Evolutionary conservation across 2,888 invertebrate genomes (phyloP).

Genomic region (Eupeodes luniger): DNA sequence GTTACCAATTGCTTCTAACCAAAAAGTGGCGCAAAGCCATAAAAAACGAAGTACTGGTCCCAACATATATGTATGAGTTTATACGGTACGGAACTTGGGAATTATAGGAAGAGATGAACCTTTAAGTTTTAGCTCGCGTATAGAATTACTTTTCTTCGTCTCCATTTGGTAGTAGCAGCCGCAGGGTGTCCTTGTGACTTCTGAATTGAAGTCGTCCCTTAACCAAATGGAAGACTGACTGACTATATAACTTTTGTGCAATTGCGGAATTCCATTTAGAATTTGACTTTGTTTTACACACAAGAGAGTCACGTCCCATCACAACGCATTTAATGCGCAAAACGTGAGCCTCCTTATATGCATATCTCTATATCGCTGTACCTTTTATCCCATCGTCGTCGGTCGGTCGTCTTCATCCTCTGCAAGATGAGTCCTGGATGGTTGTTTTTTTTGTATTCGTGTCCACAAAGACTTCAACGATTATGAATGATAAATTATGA

Average conservation of each 20-base stretch:
- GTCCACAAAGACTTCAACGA: slow-evolving; percentile 54
- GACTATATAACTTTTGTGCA: slow-evolving; percentile 60
- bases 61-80: background rate
- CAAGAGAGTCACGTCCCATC: slow-evolving; percentile 78
- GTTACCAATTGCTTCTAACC: slow-evolving; percentile 55
- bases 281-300: slow-evolving; percentile 70
- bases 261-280: slow-evolving; percentile 74
- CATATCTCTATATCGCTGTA: slow-evolving; percentile 28
- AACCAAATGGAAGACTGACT: background rate
- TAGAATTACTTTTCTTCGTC: slow-evolving; percentile 1
- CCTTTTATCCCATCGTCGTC: too few species aligned
- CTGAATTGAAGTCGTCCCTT: background rate
- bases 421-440: background rate
- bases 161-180: background rate
- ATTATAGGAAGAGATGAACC: slow-evolving; percentile 53
- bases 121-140: slow-evolving; percentile 45
- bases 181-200: slow-evolving; percentile 1
- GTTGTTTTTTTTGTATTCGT: background rate
- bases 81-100: background rate
- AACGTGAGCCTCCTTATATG: slow-evolving; percentile 77
- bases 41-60: slow-evolving; percentile 57
- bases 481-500: slow-evolving; percentile 72
- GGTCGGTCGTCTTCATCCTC: slow-evolving; percentile 12
- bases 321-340: slow-evolving; percentile 78
- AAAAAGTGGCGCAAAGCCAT: slow-evolving; percentile 68